Evolutionary conservation across 2,888 invertebrate genomes (phyloP).

Genomic region (Sericinus montela): DNA sequence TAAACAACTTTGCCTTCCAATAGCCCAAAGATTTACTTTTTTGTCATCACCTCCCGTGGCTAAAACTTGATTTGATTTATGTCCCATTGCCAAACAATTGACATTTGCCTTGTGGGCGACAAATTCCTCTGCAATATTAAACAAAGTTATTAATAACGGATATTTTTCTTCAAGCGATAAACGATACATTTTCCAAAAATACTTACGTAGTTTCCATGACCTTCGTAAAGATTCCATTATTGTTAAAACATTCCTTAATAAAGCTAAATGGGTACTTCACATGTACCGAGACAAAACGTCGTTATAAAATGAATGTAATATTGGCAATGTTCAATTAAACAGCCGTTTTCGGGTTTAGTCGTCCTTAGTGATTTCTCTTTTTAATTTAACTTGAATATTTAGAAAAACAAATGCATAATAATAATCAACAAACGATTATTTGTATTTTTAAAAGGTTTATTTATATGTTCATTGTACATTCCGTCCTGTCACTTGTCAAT

Average conservation of each 20-base stretch:
- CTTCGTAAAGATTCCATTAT: slow-evolving; percentile 80
- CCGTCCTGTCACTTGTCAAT: too few species aligned
- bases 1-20: slow-evolving; percentile 96
- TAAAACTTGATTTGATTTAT: slow-evolving; percentile 93
- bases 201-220: slow-evolving; percentile 92
- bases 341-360: too few species aligned
- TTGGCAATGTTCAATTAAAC: too few species aligned
- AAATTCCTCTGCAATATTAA: slow-evolving; percentile 86
- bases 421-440: too few species aligned
- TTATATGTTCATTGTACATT: too few species aligned
- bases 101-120: slow-evolving; percentile 92
- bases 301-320: too few species aligned
- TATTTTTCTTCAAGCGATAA: slow-evolving; percentile 9
- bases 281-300: too few species aligned
- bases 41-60: slow-evolving; percentile 98
- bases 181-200: slow-evolving; percentile 18
- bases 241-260: slow-evolving; percentile 33
- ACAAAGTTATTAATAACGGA: neutral
- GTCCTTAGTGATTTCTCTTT: too few species aligned
- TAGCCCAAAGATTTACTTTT: slow-evolving; percentile 98
- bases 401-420: too few species aligned
- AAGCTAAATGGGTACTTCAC: slow-evolving; percentile 11
- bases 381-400: too few species aligned
- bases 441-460: too few species aligned
- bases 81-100: slow-evolving; percentile 92